Base-by-base conservation (phyloP, 2,797 vertebrate genomes). In the Cynopterus sphinx region DNA sequence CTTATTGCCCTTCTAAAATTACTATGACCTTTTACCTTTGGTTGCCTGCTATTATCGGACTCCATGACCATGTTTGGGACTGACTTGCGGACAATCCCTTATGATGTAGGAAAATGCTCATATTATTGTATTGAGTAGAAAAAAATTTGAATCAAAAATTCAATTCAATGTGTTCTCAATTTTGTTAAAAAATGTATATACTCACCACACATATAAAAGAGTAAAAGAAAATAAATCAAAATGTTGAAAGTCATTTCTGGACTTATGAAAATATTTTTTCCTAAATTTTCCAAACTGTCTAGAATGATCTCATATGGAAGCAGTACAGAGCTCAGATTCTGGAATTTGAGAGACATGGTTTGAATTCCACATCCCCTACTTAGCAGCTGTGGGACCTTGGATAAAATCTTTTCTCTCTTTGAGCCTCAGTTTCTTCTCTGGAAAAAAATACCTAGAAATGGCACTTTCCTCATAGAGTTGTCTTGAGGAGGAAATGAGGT, bases 281-380 rank as follows among this genome's bases (percentile, higher is more conserved):
- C 75, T 90, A 43, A 81, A 82, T 82, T 85, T 96, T 75, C 71
- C 51, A 85, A 49, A 71, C 33, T 82, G 82, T 82, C 85, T 91
- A 57, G 82, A 86, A 77, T 59, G 36, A 90, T 57, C 49, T 28
- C 77, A 4, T 59, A 39, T 46, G 51, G 49, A 82, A 85, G 73
- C 41, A 81, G 61, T 22, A 77, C 15, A 68, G 24, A 85, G 41
- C 36, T 79, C 36, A 89, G 70, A 90, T 46, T 78, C 41, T 41
- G 13, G 73, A 85, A 61, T 90, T 43, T 49, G 17, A 81, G 39
- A 93, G 51, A 28, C 59, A 68, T 86, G 36, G 49, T 74, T 78
- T 95, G 74, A 86, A 83, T 77, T 82, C 28, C 63, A 94, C 12
- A 70, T 1, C 24, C 13, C 53, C 63, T 39, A 74, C 49, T 90